These are phyloP conservation scores for Cyclargus thomasi DNA, from an alignment of 1,140 invertebrate genomes.

Conservation along the genomic window DNA sequence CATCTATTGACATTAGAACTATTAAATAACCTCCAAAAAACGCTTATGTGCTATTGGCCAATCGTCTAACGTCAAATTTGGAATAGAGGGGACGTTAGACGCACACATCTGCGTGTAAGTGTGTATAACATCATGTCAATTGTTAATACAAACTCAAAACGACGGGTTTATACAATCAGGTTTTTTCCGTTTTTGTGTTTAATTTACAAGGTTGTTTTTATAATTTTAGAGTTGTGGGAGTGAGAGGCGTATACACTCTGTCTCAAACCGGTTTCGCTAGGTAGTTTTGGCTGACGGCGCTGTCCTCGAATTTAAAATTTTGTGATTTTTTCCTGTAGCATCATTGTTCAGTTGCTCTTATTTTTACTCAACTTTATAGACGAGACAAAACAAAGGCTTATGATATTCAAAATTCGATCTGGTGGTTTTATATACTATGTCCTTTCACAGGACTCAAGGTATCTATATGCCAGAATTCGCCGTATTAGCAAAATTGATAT, in stretches of 20 bases:
- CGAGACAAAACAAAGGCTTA: background rate
- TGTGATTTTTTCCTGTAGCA: background rate
- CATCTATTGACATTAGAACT: background rate
- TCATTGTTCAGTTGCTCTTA: background rate
- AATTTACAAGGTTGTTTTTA: slow-evolving; percentile 16
- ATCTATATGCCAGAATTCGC: too few relatives aligned
- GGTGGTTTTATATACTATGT: too few relatives aligned
- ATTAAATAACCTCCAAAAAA: background rate
- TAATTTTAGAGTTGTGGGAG: background rate
- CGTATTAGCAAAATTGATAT: too few relatives aligned
- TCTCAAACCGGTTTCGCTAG: background rate
- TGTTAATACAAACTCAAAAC: background rate
- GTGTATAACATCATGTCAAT: background rate
- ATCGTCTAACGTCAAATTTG: slow-evolving; percentile 58
- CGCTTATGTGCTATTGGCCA: slow-evolving; percentile 23
- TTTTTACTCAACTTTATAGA: background rate
- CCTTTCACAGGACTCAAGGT: too few relatives aligned
- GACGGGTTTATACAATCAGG: background rate
- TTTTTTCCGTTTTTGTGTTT: background rate
- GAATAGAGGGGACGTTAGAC: slow-evolving; percentile 39
- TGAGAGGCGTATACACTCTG: background rate
- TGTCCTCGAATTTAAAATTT: background rate
- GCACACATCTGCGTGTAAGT: slow-evolving; percentile 9
- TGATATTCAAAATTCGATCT: background rate
- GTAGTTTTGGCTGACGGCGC: background rate